phyloP scores from a whole-genome alignment of 2,113 vertebrate species.

The Pseudopodoces humilis region DNA sequence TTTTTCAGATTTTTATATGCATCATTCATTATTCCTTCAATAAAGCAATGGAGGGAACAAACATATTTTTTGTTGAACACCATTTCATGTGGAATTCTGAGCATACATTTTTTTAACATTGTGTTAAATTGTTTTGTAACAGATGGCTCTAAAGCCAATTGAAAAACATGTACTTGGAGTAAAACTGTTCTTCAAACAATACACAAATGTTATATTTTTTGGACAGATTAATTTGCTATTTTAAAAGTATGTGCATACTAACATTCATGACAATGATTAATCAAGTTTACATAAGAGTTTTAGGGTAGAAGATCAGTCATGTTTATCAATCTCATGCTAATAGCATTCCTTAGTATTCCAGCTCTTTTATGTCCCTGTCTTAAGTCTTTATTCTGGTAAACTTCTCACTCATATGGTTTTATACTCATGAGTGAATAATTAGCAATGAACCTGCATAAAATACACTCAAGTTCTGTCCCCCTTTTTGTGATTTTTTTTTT shows the following conservation, averaged over 20 bases:
- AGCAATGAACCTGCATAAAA: neutral
- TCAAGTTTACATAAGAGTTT: constrained; percentile 1
- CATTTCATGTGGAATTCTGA: neutral
- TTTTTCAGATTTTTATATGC: neutral
- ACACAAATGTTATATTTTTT: neutral
- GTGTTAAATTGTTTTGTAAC: neutral
- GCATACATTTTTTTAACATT: neutral
- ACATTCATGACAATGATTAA: constrained; percentile 27
- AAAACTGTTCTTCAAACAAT: neutral
- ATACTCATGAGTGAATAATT: neutral
- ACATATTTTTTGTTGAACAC: neutral
- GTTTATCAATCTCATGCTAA: neutral
- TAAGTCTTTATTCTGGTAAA: neutral
- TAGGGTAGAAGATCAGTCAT: neutral
- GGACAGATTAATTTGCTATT: neutral
- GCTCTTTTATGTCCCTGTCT: neutral
- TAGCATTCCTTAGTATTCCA: neutral
- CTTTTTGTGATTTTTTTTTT: neutral
- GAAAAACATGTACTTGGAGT: neutral
- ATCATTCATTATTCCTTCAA: neutral
- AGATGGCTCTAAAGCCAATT: neutral
- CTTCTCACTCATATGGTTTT: neutral
- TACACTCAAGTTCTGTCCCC: neutral
- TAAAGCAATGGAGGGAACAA: neutral
- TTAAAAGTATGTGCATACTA: neutral